These are phyloP conservation scores for Motacilla tschutschensis DNA, from an alignment of 2,113 vertebrate genomes.

Conservation along the genomic window DNA sequence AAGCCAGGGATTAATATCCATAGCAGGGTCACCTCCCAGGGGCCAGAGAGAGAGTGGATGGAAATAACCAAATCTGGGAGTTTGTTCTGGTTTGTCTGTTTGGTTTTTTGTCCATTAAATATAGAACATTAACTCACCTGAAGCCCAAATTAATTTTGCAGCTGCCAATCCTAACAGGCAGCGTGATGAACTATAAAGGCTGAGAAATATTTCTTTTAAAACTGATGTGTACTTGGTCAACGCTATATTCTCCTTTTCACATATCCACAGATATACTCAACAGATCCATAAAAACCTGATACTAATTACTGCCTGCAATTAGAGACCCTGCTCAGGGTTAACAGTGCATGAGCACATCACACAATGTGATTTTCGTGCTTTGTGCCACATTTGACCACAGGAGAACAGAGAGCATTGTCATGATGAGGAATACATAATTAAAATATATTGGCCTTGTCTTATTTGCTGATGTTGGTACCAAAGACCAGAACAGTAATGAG, in stretches of 20 bases:
- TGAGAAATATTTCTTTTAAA: neutral
- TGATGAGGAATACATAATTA: neutral
- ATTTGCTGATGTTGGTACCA: neutral
- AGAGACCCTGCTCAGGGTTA: neutral
- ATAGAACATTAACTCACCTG: neutral
- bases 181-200: neutral
- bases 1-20: conserved; percentile 39
- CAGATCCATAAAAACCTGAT: neutral
- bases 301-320: neutral
- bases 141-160: neutral
- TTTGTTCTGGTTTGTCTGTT: neutral
- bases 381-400: neutral
- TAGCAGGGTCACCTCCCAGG: neutral
- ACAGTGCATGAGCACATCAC: neutral
- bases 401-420: neutral
- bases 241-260: neutral
- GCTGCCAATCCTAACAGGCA: neutral
- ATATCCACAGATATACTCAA: neutral
- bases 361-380: neutral
- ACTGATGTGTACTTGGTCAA: neutral
- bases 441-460: neutral
- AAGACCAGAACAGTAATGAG: neutral
- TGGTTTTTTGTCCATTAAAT: neutral
- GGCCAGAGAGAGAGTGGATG: neutral
- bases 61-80: neutral